Conservation (phyloP, 2,888 invertebrate genomes). For the Oligia fasciuncula region DNA sequence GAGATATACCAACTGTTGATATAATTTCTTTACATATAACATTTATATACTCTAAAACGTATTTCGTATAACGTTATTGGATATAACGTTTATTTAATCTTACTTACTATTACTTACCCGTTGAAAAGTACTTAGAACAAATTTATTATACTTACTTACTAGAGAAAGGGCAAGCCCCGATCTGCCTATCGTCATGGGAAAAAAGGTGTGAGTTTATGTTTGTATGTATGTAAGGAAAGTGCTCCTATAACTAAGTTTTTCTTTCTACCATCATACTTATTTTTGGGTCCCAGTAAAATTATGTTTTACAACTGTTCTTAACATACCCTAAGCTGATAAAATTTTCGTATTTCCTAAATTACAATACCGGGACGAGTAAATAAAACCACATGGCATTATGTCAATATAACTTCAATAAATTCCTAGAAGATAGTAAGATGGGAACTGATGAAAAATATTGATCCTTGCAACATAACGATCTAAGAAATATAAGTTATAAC, state of each 20-base stretch:
- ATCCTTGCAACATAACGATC: background rate
- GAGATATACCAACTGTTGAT: no score
- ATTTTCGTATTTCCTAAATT: background rate
- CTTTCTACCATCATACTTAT: background rate
- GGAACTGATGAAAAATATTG: background rate
- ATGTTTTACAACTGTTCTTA: background rate
- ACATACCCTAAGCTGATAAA: background rate
- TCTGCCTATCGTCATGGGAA: background rate
- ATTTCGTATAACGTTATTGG: no score
- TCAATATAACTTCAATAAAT: background rate
- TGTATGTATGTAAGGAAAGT: background rate
- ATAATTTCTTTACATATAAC: no score
- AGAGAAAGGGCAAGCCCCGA: background rate
- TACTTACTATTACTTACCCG: no score
- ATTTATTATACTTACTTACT: background rate
- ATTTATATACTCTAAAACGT: no score
- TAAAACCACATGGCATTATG: background rate
- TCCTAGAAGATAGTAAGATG: background rate
- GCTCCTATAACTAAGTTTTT: background rate
- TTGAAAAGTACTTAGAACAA: background rate
- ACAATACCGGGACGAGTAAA: background rate
- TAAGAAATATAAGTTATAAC: background rate
- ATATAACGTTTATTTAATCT: no score
- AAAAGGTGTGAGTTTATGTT: background rate
- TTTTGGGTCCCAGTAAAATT: background rate